Percentiles rank a stretch among this genome's conserved stretches.
Evolutionary conservation across 2,113 vertebrate genomes (phyloP).

Genomic region (Scomber japonicus): DNA sequence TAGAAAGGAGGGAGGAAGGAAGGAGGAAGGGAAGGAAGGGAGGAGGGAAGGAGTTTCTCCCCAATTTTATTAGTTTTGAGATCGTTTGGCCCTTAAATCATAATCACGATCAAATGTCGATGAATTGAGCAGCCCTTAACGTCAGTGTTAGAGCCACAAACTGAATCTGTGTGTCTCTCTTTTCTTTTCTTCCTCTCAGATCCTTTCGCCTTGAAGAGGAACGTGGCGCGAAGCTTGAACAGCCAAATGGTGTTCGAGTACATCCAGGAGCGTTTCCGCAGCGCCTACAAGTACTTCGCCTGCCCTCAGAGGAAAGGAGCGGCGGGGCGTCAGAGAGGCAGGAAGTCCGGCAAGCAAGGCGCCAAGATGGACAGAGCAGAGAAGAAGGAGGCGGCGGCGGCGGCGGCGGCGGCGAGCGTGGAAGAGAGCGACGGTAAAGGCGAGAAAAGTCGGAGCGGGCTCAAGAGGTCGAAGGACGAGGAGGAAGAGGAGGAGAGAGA

Average conservation of each 20-base stretch:
- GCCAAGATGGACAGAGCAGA: neutral
- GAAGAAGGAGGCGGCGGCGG: too few species aligned
- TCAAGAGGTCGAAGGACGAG: constrained; percentile 41
- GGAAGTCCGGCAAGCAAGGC: constrained; percentile 28
- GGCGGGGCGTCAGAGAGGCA: constrained; percentile 28
- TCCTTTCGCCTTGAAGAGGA: constrained; percentile 97
- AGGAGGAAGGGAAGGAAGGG: too few species aligned
- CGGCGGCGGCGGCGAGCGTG: neutral
- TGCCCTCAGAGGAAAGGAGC: constrained; percentile 90
- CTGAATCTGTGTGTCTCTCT: neutral
- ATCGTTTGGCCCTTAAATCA: too few species aligned
- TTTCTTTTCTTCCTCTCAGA: constrained; percentile 81
- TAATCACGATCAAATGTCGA: too few species aligned
- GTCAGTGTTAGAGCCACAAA: too few species aligned
- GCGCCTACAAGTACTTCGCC: constrained; percentile 97
- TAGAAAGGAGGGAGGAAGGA: too few species aligned
- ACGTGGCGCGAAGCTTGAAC: constrained; percentile 97
- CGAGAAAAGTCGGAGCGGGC: constrained; percentile 14
- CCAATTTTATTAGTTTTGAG: too few species aligned
- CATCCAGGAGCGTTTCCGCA: constrained; percentile 96
- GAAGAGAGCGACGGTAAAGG: constrained; percentile 15
- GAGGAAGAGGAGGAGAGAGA: constrained; percentile 56
- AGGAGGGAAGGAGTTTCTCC: too few species aligned
- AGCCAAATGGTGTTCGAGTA: constrained; percentile 99
- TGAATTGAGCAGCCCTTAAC: too few species aligned